Evolutionary conservation across 1,140 invertebrate genomes (phyloP).

Genomic region (Diorhabda sublineata): DNA sequence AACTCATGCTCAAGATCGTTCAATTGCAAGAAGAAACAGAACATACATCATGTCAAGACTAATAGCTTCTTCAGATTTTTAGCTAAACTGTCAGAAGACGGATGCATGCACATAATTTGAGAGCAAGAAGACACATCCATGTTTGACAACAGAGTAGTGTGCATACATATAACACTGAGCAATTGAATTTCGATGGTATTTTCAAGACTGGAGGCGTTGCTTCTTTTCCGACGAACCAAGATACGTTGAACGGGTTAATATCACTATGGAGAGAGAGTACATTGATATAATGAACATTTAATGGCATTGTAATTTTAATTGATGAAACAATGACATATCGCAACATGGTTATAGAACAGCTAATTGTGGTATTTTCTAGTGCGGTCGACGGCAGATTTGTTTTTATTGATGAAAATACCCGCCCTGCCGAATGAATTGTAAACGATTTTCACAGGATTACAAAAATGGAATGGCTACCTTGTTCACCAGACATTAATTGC

Average conservation of each 20-base stretch:
- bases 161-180: not conserved
- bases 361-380: not conserved
- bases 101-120: not conserved
- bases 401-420: slow-evolving; percentile 4
- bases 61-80: slow-evolving; percentile 1
- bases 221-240: not conserved
- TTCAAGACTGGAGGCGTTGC: not conserved
- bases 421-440: not conserved
- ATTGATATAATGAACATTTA: slow-evolving; percentile 6
- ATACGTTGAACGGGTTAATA: not conserved
- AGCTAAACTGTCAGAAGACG: not conserved
- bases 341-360: not conserved
- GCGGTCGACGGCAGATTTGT: not conserved
- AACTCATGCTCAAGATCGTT: slow-evolving; percentile 6
- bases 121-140: slow-evolving; percentile 3
- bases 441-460: not conserved
- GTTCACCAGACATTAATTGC: too few relatives aligned
- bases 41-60: not conserved
- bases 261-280: not conserved
- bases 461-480: too few relatives aligned
- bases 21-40: slow-evolving; percentile 1
- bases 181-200: not conserved
- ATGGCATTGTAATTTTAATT: not conserved
- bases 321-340: not conserved
- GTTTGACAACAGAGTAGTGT: not conserved